Conservation (phyloP, 2,113 vertebrate genomes). For the Oncorhynchus nerka region DNA sequence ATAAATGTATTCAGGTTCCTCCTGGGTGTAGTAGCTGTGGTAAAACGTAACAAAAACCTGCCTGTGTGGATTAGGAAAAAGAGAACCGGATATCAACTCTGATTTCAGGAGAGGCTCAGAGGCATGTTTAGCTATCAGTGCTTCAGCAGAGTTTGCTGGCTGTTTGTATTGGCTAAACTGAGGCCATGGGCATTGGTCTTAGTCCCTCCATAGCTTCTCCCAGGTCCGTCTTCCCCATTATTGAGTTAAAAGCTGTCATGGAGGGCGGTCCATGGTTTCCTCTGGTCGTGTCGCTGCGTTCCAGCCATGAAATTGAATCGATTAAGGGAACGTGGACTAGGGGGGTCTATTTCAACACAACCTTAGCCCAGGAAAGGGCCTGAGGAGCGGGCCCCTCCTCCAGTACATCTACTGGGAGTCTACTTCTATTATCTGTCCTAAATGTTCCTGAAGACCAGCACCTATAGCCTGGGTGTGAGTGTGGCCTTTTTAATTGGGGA, state of each 20-base stretch:
- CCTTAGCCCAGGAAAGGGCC: slow-evolving; percentile 7
- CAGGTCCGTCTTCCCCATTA: background rate
- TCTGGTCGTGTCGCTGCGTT: slow-evolving; percentile 14
- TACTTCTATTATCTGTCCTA: no score
- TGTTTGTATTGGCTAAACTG: background rate
- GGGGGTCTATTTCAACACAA: slow-evolving; percentile 18
- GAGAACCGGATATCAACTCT: slow-evolving; percentile 1
- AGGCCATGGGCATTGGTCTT: background rate
- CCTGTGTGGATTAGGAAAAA: slow-evolving; percentile 1
- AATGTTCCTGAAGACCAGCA: no score
- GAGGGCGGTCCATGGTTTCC: background rate
- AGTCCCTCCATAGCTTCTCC: background rate
- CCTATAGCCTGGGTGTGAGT: no score
- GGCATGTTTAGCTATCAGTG: slow-evolving; percentile 1
- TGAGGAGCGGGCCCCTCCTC: slow-evolving; percentile 4
- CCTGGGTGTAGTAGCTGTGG: background rate
- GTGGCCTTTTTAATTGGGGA: no score
- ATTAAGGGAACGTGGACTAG: slow-evolving; percentile 20
- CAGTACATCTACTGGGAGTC: background rate
- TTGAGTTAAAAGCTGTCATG: background rate
- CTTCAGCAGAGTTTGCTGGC: slow-evolving; percentile 3
- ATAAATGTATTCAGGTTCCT: background rate
- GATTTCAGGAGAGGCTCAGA: background rate
- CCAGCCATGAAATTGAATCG: slow-evolving; percentile 25
- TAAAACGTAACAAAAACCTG: slow-evolving; percentile 1